phyloP scores from a whole-genome alignment of 2,113 vertebrate genomes.

The Microtus richardsoni region DNA sequence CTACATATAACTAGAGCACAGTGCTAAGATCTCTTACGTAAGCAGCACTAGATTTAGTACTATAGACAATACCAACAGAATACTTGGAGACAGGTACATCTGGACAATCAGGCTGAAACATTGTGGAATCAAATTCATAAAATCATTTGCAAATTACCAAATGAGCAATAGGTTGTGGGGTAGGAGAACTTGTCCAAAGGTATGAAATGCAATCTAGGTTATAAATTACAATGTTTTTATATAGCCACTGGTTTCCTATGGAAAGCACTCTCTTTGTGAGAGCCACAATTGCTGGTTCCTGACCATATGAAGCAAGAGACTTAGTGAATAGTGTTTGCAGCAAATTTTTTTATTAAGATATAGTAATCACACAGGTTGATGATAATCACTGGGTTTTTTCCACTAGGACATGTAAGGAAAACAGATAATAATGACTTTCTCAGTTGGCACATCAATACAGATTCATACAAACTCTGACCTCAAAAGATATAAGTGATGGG shows the following conservation, averaged over 20 bases:
- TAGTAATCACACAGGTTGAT: neutral
- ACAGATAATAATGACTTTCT: neutral
- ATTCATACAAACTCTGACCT: neutral
- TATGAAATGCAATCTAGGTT: neutral
- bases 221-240: neutral
- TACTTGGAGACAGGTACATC: neutral
- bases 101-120: neutral
- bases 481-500: neutral
- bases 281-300: neutral
- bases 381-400: neutral
- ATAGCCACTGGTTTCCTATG: neutral
- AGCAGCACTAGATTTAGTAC: neutral
- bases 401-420: neutral
- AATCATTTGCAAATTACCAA: neutral
- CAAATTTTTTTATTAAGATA: neutral
- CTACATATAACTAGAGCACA: too few relatives aligned
- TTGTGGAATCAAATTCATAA: neutral
- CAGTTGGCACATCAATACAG: neutral
- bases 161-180: neutral
- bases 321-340: neutral
- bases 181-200: rapidly evolving
- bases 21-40: neutral
- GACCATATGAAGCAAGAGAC: neutral
- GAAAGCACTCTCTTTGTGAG: neutral
- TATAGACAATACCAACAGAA: neutral